These are phyloP conservation scores for Cranoglanis bouderius DNA, from an alignment of 2,113 vertebrate species.

Conservation along the genomic window DNA sequence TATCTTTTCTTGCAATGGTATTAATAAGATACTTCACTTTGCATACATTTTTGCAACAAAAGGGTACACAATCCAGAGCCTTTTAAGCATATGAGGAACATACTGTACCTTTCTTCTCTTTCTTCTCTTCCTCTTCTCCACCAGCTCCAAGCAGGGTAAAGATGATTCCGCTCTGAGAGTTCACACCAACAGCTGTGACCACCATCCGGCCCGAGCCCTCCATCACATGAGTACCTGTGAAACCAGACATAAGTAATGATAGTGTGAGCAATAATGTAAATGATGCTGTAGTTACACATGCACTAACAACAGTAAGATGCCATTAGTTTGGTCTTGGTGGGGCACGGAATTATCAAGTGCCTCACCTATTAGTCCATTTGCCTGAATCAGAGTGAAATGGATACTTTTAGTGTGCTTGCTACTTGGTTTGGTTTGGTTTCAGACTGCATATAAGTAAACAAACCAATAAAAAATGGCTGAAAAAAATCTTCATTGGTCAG, in stretches of 20 bases:
- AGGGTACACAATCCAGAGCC: background rate
- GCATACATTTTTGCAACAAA: background rate
- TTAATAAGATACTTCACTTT: background rate
- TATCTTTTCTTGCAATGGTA: background rate
- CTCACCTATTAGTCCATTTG: too few species aligned
- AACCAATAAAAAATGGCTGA: background rate
- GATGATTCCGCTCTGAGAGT: slow-evolving; percentile 98
- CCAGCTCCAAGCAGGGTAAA: slow-evolving; percentile 93
- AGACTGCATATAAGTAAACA: background rate
- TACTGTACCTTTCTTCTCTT: slow-evolving; percentile 96
- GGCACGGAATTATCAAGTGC: background rate
- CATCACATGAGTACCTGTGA: slow-evolving; percentile 95
- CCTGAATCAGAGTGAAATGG: background rate
- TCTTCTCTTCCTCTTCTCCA: slow-evolving; percentile 93
- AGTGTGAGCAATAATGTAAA: background rate
- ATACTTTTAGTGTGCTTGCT: background rate
- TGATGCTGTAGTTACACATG: background rate
- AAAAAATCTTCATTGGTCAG: background rate
- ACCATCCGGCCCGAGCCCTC: slow-evolving; percentile 96
- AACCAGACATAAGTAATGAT: background rate
- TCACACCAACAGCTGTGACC: slow-evolving; percentile 93
- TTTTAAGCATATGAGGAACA: background rate
- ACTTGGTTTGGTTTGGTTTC: background rate
- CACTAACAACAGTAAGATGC: background rate
- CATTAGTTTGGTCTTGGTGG: background rate